Evolutionary conservation across 1,140 invertebrate species (phyloP).

Genomic region (Phymorhynchus buccinoides): DNA sequence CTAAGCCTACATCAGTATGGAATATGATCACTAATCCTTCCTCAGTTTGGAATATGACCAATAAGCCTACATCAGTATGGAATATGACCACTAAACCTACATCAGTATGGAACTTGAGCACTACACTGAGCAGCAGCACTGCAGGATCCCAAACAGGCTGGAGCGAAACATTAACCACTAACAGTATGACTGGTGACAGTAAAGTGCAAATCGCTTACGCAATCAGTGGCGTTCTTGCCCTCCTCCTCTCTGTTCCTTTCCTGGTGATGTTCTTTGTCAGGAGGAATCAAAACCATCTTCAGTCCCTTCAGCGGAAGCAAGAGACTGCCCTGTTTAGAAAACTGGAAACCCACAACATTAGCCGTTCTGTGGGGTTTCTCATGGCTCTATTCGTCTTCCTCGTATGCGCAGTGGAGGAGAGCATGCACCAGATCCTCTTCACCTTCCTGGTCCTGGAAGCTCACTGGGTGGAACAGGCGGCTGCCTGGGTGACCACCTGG

Average conservation of each 20-base stretch:
- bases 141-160: no score
- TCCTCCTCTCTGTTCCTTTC: not conserved
- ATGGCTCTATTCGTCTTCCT: not conserved
- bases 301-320: not conserved
- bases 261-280: not conserved
- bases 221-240: not conserved
- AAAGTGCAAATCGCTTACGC: not conserved
- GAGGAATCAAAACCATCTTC: not conserved
- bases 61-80: no score
- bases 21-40: no score
- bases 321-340: not conserved
- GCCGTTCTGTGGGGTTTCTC: not conserved
- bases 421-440: slow-evolving; percentile 27
- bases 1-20: no score
- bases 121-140: no score
- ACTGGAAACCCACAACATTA: not conserved
- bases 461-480: not conserved
- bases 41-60: no score
- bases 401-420: slow-evolving; percentile 24
- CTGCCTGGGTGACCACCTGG: not conserved
- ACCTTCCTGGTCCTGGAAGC: not conserved
- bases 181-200: not conserved
- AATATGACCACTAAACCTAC: no score
- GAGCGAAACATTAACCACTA: not conserved
- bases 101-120: no score